Conservation (phyloP, 2,797 vertebrate genomes). For the Amazona ochrocephala region DNA sequence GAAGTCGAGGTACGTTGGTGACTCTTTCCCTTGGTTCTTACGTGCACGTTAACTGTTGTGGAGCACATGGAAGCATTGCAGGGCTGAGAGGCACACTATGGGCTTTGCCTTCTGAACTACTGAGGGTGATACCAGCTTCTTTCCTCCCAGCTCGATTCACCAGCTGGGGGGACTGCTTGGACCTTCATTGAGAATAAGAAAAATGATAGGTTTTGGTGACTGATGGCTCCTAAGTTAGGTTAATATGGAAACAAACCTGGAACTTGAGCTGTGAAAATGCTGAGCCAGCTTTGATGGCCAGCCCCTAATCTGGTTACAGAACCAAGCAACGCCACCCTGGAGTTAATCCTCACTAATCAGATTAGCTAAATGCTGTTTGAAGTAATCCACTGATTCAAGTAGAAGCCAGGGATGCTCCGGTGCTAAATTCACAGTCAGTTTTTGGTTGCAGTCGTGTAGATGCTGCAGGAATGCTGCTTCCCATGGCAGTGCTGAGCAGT, state of each 20-base stretch:
- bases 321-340: neutral
- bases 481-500: neutral
- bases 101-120: neutral
- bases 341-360: neutral
- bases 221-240: neutral
- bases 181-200: neutral
- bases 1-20: constrained; percentile 89
- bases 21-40: neutral
- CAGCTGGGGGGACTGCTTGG: neutral
- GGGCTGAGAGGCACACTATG: neutral
- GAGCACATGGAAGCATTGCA: neutral
- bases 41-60: accelerated
- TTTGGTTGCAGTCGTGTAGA: neutral
- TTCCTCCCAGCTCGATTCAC: neutral
- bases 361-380: neutral
- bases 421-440: neutral
- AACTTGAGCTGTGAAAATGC: neutral
- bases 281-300: neutral
- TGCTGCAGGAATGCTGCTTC: neutral
- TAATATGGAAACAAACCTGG: neutral
- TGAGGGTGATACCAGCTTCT: neutral
- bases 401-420: neutral
- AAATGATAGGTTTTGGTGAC: neutral
- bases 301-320: neutral
- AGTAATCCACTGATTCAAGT: neutral